These are phyloP conservation scores for Odontophorus gujanensis DNA, from an alignment of 2,113 vertebrate genomes.

Conservation along the genomic window DNA sequence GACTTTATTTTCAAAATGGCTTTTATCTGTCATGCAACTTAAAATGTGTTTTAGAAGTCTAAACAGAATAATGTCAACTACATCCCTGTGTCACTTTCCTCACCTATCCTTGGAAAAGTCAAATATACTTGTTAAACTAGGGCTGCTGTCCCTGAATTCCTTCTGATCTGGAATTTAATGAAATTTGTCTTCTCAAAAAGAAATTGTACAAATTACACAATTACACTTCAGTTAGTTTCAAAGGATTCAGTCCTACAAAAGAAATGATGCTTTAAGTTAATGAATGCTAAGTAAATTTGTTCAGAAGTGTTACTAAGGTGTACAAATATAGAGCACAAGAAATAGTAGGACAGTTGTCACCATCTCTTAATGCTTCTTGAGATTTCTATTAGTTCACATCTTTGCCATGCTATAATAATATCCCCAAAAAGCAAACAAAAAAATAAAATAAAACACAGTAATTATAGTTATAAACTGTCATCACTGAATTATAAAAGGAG, in stretches of 20 bases:
- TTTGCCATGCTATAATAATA: not conserved
- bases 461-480: not conserved
- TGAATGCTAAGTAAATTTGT: not conserved
- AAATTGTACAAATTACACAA: not conserved
- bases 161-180: not conserved
- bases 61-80: constrained; percentile 64
- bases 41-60: constrained; percentile 69
- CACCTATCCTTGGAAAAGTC: constrained; percentile 43
- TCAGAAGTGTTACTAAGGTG: not conserved
- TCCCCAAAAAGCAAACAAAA: not conserved
- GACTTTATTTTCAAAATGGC: constrained; percentile 53
- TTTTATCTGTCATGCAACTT: constrained; percentile 56
- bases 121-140: constrained; percentile 6
- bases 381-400: not conserved
- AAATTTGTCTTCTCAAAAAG: not conserved
- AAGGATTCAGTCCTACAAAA: not conserved
- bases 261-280: not conserved
- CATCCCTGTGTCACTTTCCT: constrained; percentile 27
- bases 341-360: not conserved
- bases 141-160: not conserved
- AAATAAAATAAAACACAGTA: not conserved
- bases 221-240: not conserved
- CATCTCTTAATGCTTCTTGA: not conserved
- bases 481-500: not conserved
- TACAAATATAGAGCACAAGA: not conserved